Evolutionary conservation across 2,888 invertebrate species (phyloP), one percentile per base, ranked within the genome.

Genomic region (Cantharis flavilabris): DNA sequence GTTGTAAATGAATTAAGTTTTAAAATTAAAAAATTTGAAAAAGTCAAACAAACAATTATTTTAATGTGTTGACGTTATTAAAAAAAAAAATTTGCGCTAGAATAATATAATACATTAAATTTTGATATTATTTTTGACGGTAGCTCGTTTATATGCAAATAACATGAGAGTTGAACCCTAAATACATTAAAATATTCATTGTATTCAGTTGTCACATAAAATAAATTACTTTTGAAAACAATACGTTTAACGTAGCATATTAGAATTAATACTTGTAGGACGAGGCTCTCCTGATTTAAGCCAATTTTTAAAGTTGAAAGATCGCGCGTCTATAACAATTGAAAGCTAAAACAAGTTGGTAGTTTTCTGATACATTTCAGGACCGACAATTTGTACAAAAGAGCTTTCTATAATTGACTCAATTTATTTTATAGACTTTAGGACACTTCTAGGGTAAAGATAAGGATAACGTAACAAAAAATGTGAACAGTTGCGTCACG

Each of bases 191-290:
- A 70, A 70, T 74, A 70, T 74, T 69, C 73, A 69, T 62, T 28
- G 74, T 69, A 70, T 74, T 74, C 70, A 70, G 30, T 74, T 74
- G 74, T 74, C 70, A 74, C 70, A 16, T 28, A 70, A 74, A 70
- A 74, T 74, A 70, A 74, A 74, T 74, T 74, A 62, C 74, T 62
- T 74, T 20, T 63, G 69, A 74, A 74, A 73, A 74, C 62, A 63
- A 74, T 69, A 70, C 70, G 62, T 30, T 70, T 62, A 64, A 70
- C n/a, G 70, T 70, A 69, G 69, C 70, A 20, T 62, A 28, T 64
- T 23, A 33, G 70, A 64, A 70, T 70, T 70, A 67, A 23, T 23
- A 67, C 26, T 64, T 67, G 65, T 67, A 23, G 65, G 26, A 67
- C 20, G 26, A 23, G 23, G 13, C 23, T 7, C 20, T 67, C 5